Evolutionary conservation across 2,797 vertebrate species (phyloP).

Genomic region (Hemitrygon akajei): DNA sequence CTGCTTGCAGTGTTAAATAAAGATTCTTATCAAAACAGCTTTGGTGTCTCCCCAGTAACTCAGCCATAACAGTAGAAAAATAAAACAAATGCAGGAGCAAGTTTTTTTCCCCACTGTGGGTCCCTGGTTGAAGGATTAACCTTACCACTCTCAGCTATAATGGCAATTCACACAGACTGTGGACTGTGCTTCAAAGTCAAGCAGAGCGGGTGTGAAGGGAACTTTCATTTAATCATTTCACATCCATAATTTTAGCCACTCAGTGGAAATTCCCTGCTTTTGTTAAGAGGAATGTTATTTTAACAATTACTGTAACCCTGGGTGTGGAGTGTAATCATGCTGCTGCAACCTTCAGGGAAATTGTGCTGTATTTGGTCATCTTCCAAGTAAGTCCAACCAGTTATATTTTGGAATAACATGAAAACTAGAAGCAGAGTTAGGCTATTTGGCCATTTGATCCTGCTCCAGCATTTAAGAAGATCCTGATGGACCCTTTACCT

Average conservation of each 20-base stretch:
- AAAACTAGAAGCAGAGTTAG: too few species aligned
- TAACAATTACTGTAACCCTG: not conserved
- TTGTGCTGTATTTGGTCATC: not conserved
- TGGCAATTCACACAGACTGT: not conserved
- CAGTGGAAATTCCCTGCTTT: not conserved
- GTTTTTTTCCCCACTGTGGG: not conserved
- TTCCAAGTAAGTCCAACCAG: not conserved
- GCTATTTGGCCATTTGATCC: too few species aligned
- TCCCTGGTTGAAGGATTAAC: not conserved
- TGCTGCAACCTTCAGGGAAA: not conserved
- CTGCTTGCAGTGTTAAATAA: too few species aligned
- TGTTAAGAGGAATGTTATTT: not conserved
- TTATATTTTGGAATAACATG: not conserved
- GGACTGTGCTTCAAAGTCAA: not conserved
- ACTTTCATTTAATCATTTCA: not conserved
- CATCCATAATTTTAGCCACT: not conserved
- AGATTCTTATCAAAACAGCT: too few species aligned
- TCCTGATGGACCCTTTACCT: too few species aligned
- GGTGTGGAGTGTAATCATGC: not conserved
- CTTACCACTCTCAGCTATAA: not conserved
- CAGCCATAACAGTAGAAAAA: too few species aligned
- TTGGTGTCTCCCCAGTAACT: too few species aligned
- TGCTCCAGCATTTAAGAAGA: too few species aligned
- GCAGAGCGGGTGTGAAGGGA: not conserved
- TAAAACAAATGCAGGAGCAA: not conserved